A percentile compares a stretch with the other conserved stretches of the same genome.
Evolutionary conservation across 2,797 vertebrate species (phyloP).

Genomic region (Amphiprion clarkii): DNA sequence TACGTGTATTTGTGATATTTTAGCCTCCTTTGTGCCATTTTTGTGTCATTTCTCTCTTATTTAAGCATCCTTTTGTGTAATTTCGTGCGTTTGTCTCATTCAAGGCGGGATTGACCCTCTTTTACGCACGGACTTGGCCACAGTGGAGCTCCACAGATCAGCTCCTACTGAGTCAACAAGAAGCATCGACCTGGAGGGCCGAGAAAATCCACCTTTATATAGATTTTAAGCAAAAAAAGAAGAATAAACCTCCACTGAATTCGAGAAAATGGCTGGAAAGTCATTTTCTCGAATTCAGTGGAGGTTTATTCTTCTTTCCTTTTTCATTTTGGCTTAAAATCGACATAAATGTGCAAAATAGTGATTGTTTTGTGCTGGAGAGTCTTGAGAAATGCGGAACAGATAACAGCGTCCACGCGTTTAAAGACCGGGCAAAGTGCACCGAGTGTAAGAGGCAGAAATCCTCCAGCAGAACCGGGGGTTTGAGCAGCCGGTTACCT

Average conservation of each 20-base stretch:
- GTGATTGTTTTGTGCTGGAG: not conserved
- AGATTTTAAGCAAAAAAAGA: no score
- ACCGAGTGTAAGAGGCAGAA: not conserved
- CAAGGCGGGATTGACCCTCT: constrained; percentile 53
- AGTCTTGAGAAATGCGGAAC: constrained; percentile 37
- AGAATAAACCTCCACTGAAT: no score
- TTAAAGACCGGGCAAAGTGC: constrained; percentile 74
- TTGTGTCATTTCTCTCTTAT: no score
- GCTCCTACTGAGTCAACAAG: constrained; percentile 38
- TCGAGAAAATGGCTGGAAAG: no score
- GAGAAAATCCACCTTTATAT: not conserved
- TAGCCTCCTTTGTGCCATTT: no score
- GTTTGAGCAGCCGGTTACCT: constrained; percentile 81
- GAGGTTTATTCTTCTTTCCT: no score
- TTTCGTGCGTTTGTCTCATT: no score
- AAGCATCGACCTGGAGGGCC: constrained; percentile 24
- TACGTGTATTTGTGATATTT: no score
- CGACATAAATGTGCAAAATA: not conserved
- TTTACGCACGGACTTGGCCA: constrained; percentile 63
- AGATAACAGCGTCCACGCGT: constrained; percentile 72
- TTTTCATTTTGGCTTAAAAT: no score
- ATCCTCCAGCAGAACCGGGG: not conserved
- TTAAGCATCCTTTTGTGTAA: no score
- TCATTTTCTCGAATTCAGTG: no score
- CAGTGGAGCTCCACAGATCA: constrained; percentile 37